Percentiles rank a stretch among this genome's conserved stretches.
These are phyloP conservation scores for Arbacia lixula DNA, from an alignment of 53 echinoderm and acorn worm species.

Conservation along the genomic window DNA sequence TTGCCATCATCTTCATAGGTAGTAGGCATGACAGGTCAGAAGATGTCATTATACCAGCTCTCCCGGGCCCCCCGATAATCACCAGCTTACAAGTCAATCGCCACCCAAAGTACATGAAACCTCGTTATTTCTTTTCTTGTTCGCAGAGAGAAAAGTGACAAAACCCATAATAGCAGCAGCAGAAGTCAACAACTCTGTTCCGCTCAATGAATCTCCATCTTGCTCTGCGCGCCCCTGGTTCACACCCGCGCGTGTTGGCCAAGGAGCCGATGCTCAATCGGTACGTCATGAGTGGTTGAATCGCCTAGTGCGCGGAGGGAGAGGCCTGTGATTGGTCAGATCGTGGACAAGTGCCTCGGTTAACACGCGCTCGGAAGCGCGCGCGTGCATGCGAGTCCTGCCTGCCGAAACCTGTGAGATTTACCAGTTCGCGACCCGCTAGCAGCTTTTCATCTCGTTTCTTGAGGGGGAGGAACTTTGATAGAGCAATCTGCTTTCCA, in stretches of 20 bases:
- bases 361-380: neutral
- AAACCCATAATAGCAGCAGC: constrained; percentile 46
- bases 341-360: too few species aligned
- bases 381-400: neutral
- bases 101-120: constrained; percentile 58
- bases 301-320: too few species aligned
- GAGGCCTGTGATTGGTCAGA: constrained; percentile 1
- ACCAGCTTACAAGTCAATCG: constrained; percentile 42
- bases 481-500: neutral
- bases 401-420: constrained; percentile 37
- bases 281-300: too few species aligned
- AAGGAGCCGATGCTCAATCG: too few species aligned
- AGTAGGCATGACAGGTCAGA: neutral
- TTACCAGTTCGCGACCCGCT: constrained; percentile 35
- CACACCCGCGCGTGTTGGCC: constrained; percentile 25
- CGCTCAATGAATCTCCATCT: constrained; percentile 35
- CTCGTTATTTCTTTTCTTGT: constrained; percentile 36
- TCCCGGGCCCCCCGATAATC: neutral
- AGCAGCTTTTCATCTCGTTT: constrained; percentile 18
- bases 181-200: constrained; percentile 39
- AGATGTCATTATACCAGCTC: constrained; percentile 23
- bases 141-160: constrained; percentile 33
- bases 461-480: neutral
- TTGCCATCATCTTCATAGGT: too few species aligned
- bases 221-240: constrained; percentile 4